Base-by-base conservation (phyloP, 2,113 vertebrate species). In the Boleophthalmus pectinirostris region DNA sequence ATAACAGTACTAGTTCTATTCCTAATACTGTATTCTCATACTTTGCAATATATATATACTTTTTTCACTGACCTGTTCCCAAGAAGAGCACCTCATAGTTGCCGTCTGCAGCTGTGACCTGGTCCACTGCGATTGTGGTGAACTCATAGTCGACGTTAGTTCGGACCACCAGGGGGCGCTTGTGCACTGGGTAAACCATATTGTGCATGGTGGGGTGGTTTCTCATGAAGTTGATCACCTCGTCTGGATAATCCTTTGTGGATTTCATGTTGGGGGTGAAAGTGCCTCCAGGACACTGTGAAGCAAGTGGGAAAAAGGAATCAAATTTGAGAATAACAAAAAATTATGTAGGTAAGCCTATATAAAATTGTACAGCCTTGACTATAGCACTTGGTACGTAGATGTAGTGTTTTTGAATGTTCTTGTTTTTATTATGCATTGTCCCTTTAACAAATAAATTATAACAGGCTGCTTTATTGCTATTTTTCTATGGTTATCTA, bases 151-250 rank as follows among this genome's bases (percentile, higher is more conserved):
- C 95, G 47, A 96, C 94, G 0, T 97, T 98, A 24, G 95, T 98
- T 81, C 98, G 95, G 65, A 99, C 95, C 85, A 99, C 96, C 69
- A 99, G 95, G 0, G 97, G 97, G 91, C 94, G 96, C 91, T 97
- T 97, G 92, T 98, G 97, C 47, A 97, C 94, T 1, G 97, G 98
- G 90, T 99, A 99, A 64, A 99, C 90, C 0, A 95, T 86, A 14
- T 98, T 97, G 94, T 96, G 95, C 98, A 99, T 99, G 87, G 97
- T 96, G 0, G 98, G 98, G 90, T 99, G 98, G 1, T 95, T 89
- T 3, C 98, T 94, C 97, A 99, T 99, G 93, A 99, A 99, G 94
- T 98, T 99, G 90, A 99, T 99, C 57, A 99, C 98, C 82, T 99
- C 98, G 0, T 99, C 98, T 0, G 97, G 97, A 66, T 99, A 99